Percentiles rank a stretch among this genome's conserved stretches.
These are phyloP conservation scores for Noctua janthe DNA, from an alignment of 2,888 invertebrate species.

Conservation along the genomic window DNA sequence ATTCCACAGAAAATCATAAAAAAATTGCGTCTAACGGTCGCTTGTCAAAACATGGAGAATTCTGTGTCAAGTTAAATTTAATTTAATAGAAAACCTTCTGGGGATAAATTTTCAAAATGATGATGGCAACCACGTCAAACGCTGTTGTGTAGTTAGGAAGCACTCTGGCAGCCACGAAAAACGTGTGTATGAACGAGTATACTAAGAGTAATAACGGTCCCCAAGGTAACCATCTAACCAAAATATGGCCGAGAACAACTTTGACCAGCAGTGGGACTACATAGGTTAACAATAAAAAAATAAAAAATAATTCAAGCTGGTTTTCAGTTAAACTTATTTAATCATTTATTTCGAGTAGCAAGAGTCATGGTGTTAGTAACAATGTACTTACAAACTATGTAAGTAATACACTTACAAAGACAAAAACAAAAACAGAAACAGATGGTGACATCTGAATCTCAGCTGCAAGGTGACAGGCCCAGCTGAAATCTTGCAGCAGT, in stretches of 20 bases:
- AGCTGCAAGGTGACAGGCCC: too few species aligned
- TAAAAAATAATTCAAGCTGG: not conserved
- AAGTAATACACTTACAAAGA: too few species aligned
- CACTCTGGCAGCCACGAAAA: not conserved
- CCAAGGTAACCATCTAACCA: not conserved
- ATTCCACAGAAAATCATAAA: not conserved
- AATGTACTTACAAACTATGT: too few species aligned
- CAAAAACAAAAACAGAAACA: too few species aligned
- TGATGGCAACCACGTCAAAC: not conserved
- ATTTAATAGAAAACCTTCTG: not conserved
- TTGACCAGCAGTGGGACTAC: not conserved
- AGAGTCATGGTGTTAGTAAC: too few species aligned
- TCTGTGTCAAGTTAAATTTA: not conserved
- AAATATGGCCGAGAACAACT: not conserved
- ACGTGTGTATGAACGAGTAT: too few species aligned
- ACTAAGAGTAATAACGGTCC: too few species aligned
- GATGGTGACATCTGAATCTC: too few species aligned
- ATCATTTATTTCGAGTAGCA: too few species aligned
- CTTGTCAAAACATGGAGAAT: not conserved
- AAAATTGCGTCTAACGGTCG: not conserved
- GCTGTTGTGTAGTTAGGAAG: not conserved
- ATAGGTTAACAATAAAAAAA: not conserved
- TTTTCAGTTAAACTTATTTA: not conserved
- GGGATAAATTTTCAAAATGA: not conserved
- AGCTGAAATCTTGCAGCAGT: too few species aligned